Percentiles rank a stretch among this genome's conserved stretches.
phyloP scores from a whole-genome alignment of 1,140 invertebrate species.

The Leptestheria dahalacensis region DNA sequence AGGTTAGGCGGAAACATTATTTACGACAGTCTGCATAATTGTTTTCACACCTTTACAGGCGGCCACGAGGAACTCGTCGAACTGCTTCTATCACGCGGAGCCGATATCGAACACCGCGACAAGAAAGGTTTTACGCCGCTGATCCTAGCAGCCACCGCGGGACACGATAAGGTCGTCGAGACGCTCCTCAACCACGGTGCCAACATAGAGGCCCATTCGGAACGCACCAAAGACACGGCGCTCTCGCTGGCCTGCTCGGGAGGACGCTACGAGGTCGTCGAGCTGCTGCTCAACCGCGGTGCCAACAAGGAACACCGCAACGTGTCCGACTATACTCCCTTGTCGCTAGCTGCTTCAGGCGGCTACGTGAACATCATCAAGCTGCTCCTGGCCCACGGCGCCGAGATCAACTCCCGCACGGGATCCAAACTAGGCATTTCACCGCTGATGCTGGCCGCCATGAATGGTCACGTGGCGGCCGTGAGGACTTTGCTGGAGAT shows the following conservation, averaged over 20 bases:
- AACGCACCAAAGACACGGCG: constrained; percentile 96
- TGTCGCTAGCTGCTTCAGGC: constrained; percentile 91
- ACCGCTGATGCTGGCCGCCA: constrained; percentile 95
- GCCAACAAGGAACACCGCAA: constrained; percentile 99
- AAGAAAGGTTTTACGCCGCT: constrained; percentile 98
- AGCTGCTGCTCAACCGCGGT: constrained; percentile 67
- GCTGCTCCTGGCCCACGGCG: constrained; percentile 66
- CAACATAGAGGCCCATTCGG: constrained; percentile 94
- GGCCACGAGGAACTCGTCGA: constrained; percentile 91
- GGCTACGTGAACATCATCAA: constrained; percentile 99
- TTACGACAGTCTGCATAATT: neutral
- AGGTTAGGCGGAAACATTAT: too few relatives aligned
- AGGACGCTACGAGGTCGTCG: constrained; percentile 85
- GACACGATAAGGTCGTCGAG: constrained; percentile 88
- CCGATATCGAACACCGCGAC: constrained; percentile 93
- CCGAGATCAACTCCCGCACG: constrained; percentile 96
- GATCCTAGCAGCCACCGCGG: constrained; percentile 90
- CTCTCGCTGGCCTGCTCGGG: constrained; percentile 93
- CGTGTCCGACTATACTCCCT: constrained; percentile 96
- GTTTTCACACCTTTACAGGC: constrained; percentile 31
- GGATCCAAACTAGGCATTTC: constrained; percentile 96
- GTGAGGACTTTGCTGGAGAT: constrained; percentile 84
- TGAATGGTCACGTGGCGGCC: constrained; percentile 96
- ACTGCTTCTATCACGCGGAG: constrained; percentile 70
- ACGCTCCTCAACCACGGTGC: constrained; percentile 80